Evolutionary conservation across 2,888 invertebrate genomes (phyloP).

Genomic region (Trichogramma evanescens): DNA sequence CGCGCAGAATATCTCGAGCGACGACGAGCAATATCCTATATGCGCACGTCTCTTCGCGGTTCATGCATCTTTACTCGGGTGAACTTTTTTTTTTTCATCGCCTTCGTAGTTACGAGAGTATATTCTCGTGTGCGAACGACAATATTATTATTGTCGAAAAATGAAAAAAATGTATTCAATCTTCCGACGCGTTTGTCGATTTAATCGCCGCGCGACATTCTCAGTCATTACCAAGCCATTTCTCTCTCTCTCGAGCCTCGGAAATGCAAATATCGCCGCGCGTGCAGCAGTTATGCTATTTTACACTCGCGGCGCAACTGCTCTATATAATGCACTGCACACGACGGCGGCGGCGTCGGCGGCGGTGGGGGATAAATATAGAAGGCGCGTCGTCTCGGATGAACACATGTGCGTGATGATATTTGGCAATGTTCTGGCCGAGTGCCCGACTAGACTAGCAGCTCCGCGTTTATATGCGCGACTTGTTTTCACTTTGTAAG

Average conservation of each 20-base stretch:
- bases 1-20: neutral
- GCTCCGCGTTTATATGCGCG: slow-evolving; percentile 4
- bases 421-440: slow-evolving; percentile 26
- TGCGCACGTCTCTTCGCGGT: neutral
- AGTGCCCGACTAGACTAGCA: slow-evolving; percentile 21
- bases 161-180: no score
- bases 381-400: slow-evolving; percentile 7
- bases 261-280: slow-evolving; percentile 22
- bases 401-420: slow-evolving; percentile 23
- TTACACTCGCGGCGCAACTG: no score
- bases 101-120: slow-evolving; percentile 15
- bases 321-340: no score
- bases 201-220: slow-evolving; percentile 4
- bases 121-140: no score
- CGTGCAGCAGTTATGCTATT: neutral
- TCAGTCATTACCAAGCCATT: neutral
- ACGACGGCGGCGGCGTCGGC: neutral
- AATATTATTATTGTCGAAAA: no score
- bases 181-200: no score
- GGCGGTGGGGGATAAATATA: slow-evolving; percentile 11
- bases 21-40: slow-evolving; percentile 9
- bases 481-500: slow-evolving; percentile 28
- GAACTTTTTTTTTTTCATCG: neutral
- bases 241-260: slow-evolving; percentile 6
- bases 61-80: no score